Percentiles rank a stretch among this genome's conserved stretches.
phyloP scores from a whole-genome alignment of 2,113 vertebrate genomes.

The Agapornis roseicollis region DNA sequence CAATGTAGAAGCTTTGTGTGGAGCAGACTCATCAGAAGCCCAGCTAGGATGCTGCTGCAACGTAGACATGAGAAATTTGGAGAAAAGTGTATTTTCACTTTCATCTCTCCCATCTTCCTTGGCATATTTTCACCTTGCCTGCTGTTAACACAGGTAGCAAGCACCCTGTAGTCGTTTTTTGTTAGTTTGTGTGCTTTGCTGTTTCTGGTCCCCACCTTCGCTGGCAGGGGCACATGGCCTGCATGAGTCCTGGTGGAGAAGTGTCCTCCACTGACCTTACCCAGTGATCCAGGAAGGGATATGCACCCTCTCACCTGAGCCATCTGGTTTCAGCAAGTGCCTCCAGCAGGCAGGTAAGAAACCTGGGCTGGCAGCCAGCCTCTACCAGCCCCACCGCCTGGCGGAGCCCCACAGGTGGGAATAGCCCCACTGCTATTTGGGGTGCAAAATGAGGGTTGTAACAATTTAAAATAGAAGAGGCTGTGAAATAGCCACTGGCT shows the following conservation, averaged over 20 bases:
- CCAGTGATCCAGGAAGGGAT: not conserved
- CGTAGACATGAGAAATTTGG: rapidly evolving
- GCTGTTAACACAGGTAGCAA: not conserved
- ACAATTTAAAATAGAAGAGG: not conserved
- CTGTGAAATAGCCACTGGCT: not conserved
- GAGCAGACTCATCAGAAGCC: not conserved
- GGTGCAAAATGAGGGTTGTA: not conserved
- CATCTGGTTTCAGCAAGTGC: not conserved
- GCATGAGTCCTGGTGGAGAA: not conserved
- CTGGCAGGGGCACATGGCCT: not conserved
- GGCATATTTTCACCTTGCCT: not conserved
- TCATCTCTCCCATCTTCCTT: not conserved
- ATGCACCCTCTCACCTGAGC: not conserved
- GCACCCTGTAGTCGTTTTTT: not conserved
- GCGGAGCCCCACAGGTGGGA: not conserved
- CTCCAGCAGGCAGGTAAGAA: not conserved
- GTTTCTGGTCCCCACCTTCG: not conserved
- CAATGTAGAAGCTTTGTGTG: not conserved
- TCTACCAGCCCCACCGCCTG: not conserved
- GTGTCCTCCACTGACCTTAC: not conserved
- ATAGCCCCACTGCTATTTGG: not conserved
- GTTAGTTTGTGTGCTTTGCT: not conserved
- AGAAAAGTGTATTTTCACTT: not conserved
- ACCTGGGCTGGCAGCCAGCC: not conserved
- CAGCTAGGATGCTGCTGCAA: not conserved